phyloP scores from a whole-genome alignment of 1,140 invertebrate species.

The Drosophila willistoni region DNA sequence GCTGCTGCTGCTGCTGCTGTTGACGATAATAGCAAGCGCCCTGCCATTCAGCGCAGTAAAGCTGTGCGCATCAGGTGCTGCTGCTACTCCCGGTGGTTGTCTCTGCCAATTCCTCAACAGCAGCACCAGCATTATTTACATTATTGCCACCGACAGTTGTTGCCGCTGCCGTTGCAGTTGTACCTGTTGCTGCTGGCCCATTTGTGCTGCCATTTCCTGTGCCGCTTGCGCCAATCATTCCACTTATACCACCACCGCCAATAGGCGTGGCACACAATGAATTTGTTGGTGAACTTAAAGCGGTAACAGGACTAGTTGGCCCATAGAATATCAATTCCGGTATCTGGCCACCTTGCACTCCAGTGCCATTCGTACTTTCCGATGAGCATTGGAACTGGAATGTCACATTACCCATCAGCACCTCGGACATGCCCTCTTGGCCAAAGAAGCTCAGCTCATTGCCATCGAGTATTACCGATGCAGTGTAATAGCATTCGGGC shows the following conservation, averaged over 20 bases:
- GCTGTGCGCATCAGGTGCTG: slow-evolving; percentile 73
- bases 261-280: slow-evolving; percentile 69
- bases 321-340: slow-evolving; percentile 97
- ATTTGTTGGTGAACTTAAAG: slow-evolving; percentile 72
- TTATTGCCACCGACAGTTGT: slow-evolving; percentile 31
- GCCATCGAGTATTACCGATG: slow-evolving; percentile 94
- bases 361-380: slow-evolving; percentile 96
- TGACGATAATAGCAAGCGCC: slow-evolving; percentile 64
- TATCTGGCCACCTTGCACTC: slow-evolving; percentile 96
- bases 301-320: slow-evolving; percentile 85
- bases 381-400: slow-evolving; percentile 97
- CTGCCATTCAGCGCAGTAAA: slow-evolving; percentile 72
- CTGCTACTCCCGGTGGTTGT: slow-evolving; percentile 35
- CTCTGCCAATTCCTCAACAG: slow-evolving; percentile 55
- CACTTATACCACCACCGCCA: slow-evolving; percentile 38
- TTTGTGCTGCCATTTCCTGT: slow-evolving; percentile 24
- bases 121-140: slow-evolving; percentile 47
- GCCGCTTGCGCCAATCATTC: neutral
- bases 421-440: slow-evolving; percentile 96
- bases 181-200: slow-evolving; percentile 9
- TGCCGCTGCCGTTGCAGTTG: slow-evolving; percentile 10
- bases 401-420: slow-evolving; percentile 93
- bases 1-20: slow-evolving; percentile 48
- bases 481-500: slow-evolving; percentile 95
- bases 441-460: slow-evolving; percentile 96